A percentile compares a stretch with the other conserved stretches of the same genome.
Evolutionary conservation across 37 sponge, comb jelly and placozoan genomes (phyloP).

Genomic region (Cliona cf. orientalis): DNA sequence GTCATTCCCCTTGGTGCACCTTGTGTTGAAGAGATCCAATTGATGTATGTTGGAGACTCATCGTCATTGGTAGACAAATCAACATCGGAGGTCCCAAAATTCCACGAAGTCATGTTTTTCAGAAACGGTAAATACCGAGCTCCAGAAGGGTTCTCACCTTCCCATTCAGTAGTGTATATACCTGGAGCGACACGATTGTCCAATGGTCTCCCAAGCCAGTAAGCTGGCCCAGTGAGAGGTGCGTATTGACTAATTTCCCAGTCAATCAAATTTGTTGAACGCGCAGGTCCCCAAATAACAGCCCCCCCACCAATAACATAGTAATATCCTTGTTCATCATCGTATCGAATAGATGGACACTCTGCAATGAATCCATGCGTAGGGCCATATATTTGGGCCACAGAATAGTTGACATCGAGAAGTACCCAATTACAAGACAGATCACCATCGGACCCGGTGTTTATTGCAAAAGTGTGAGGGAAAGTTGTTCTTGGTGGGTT

Average conservation of each 20-base stretch:
- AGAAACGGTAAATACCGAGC: neutral
- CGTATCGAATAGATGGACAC: constrained; percentile 1
- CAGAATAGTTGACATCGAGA: constrained; percentile 1
- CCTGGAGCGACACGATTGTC: constrained; percentile 1
- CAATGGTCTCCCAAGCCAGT: neutral
- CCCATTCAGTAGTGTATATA: constrained; percentile 1
- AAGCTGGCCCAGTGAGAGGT: neutral
- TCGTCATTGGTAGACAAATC: constrained; percentile 1
- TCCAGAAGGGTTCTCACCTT: neutral
- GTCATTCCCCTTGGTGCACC: neutral
- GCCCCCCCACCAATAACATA: neutral
- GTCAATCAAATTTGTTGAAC: constrained; percentile 1
- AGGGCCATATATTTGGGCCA: constrained; percentile 1
- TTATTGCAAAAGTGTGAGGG: neutral
- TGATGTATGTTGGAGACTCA: constrained; percentile 4
- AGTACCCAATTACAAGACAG: neutral
- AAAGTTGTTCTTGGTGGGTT: neutral
- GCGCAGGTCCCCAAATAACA: constrained; percentile 1
- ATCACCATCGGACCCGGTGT: neutral
- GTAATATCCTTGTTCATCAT: neutral
- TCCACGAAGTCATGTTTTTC: constrained; percentile 1
- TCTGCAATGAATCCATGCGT: neutral
- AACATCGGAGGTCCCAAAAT: constrained; percentile 1
- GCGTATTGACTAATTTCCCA: constrained; percentile 1
- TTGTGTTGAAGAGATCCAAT: constrained; percentile 1